Conservation (phyloP, 2,888 invertebrate genomes). For the Scaeva pyrastri region DNA sequence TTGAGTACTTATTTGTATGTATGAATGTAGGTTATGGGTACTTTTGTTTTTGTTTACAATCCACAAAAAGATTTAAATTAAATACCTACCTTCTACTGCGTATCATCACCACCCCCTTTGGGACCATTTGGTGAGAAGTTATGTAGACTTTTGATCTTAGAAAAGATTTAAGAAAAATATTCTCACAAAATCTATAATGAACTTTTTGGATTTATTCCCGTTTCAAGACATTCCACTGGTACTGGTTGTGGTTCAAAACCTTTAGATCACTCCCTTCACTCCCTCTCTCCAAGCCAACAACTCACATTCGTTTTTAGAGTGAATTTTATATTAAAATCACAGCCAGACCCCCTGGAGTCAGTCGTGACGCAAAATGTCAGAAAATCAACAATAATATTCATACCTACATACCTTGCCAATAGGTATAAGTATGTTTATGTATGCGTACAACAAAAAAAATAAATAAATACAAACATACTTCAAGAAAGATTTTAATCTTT, state of each 20-base stretch:
- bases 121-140: too few relatives aligned
- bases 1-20: too few relatives aligned
- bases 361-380: slow-evolving; percentile 24
- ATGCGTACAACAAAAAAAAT: not conserved
- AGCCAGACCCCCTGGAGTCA: not conserved
- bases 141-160: not conserved
- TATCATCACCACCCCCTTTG: not conserved
- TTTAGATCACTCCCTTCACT: not conserved
- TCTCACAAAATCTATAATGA: slow-evolving; percentile 11
- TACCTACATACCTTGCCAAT: too few relatives aligned
- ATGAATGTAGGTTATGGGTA: too few relatives aligned
- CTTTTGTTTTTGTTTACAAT: not conserved
- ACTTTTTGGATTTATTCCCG: not conserved
- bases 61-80: slow-evolving; percentile 10
- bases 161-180: not conserved
- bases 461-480: slow-evolving; percentile 32
- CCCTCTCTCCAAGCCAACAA: not conserved
- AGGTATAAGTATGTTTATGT: too few relatives aligned
- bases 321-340: slow-evolving; percentile 13
- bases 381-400: slow-evolving; percentile 13
- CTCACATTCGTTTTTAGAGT: not conserved
- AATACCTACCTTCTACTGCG: not conserved
- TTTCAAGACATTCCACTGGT: not conserved
- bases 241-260: slow-evolving; percentile 13
- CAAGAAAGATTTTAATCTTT: slow-evolving; percentile 66